phyloP scores from a whole-genome alignment of 2,888 invertebrate genomes.

The Altica lythri region DNA sequence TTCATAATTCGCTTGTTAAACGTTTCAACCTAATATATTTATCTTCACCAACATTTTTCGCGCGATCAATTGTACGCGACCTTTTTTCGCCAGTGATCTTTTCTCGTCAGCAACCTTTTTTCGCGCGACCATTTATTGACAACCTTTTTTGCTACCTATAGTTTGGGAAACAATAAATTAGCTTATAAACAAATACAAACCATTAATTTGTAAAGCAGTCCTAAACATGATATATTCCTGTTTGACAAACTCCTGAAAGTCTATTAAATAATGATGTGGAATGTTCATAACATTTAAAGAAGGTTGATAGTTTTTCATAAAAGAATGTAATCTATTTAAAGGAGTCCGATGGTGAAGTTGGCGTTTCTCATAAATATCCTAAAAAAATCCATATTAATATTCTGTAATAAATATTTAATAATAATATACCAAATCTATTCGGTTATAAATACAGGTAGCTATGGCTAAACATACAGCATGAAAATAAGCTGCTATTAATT shows the following conservation, averaged over 20 bases:
- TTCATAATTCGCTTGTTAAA: too few species aligned
- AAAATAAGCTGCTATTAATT: conserved; percentile 71
- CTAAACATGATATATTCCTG: conserved; percentile 52
- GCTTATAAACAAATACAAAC: conserved; percentile 35
- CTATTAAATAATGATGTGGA: conserved; percentile 42
- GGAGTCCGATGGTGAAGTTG: conserved; percentile 52
- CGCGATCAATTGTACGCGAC: too few species aligned
- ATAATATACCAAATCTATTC: conserved; percentile 48
- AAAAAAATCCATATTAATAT: conserved; percentile 9
- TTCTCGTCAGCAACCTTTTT: too few species aligned
- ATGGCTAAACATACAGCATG: conserved; percentile 66
- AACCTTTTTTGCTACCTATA: too few species aligned
- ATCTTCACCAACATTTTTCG: too few species aligned
- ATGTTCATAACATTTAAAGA: conserved; percentile 41
- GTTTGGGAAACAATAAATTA: background rate
- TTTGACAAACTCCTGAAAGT: conserved; percentile 49
- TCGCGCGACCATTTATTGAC: too few species aligned
- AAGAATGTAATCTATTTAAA: conserved; percentile 47
- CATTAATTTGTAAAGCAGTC: conserved; percentile 51
- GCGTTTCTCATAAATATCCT: conserved; percentile 50
- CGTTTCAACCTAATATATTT: too few species aligned
- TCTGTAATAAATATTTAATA: conserved; percentile 15
- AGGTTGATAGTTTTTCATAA: conserved; percentile 48
- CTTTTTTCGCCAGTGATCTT: too few species aligned
- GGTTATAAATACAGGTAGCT: conserved; percentile 52